A percentile compares a stretch with the other conserved stretches of the same genome.
phyloP scores from a whole-genome alignment of 1,140 invertebrate species.

The Drosophila bocqueti region DNA sequence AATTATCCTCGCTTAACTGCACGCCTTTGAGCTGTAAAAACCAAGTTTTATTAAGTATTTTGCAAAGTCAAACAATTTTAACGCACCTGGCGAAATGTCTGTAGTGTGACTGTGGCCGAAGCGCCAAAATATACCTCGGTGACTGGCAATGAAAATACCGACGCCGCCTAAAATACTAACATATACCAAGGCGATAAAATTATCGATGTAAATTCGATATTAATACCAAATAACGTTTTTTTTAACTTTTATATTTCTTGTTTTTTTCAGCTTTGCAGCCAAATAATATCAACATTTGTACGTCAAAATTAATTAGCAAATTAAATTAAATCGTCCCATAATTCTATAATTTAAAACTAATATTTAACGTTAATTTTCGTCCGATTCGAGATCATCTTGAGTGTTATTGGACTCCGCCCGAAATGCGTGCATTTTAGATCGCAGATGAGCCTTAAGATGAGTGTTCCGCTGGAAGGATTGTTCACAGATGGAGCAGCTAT shows the following conservation, averaged over 20 bases:
- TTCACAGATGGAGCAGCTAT: constrained; percentile 52
- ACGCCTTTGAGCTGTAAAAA: not conserved
- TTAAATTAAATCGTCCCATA: not conserved
- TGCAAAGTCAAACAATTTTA: constrained; percentile 5
- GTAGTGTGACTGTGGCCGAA: constrained; percentile 16
- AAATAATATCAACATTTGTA: not conserved
- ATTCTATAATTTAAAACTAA: not conserved
- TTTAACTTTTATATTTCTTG: too few relatives aligned
- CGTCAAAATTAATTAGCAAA: not conserved
- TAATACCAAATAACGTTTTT: not conserved
- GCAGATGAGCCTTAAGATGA: constrained; percentile 61
- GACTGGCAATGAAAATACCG: not conserved
- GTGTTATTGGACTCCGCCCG: not conserved
- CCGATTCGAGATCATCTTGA: not conserved
- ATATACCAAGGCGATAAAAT: not conserved
- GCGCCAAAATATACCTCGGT: constrained; percentile 27
- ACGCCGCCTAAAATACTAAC: not conserved
- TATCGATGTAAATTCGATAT: not conserved
- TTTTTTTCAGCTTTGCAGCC: not conserved
- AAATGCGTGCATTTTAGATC: constrained; percentile 48
- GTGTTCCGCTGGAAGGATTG: constrained; percentile 69
- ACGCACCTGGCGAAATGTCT: constrained; percentile 32
- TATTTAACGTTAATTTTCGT: not conserved
- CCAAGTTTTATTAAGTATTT: not conserved
- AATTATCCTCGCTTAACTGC: not conserved